phyloP scores from a whole-genome alignment of 2,113 vertebrate genomes.

The Mastomys coucha region DNA sequence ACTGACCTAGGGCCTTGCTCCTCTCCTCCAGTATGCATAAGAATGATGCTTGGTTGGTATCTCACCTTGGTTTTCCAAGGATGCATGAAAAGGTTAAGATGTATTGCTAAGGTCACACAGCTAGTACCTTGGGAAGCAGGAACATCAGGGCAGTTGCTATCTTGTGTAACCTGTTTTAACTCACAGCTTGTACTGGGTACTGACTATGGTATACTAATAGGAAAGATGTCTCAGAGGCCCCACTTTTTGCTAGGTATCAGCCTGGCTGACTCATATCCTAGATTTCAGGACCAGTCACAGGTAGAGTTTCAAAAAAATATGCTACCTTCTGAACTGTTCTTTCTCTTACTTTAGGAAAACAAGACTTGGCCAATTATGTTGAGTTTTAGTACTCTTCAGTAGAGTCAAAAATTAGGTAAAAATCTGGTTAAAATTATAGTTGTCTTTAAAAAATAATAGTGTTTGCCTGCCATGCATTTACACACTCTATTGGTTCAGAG shows the following conservation, averaged over 20 bases:
- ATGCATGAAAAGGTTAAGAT: not conserved
- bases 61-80: not conserved
- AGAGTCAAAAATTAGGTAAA: not conserved
- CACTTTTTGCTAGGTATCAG: not conserved
- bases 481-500: not conserved
- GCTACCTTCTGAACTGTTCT: not conserved
- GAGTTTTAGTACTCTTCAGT: not conserved
- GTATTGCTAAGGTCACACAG: not conserved
- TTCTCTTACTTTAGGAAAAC: not conserved
- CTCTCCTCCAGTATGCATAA: no score
- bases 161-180: not conserved
- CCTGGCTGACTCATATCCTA: not conserved
- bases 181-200: not conserved
- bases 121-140: not conserved
- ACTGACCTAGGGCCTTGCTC: not conserved
- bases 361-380: not conserved
- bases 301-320: not conserved
- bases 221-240: not conserved
- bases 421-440: not conserved
- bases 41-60: not conserved
- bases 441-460: not conserved
- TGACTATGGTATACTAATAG: not conserved
- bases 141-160: not conserved
- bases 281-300: not conserved
- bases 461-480: not conserved